A percentile compares a stretch with the other conserved stretches of the same genome.
These are phyloP conservation scores for Eumaeus atala DNA, from an alignment of 1,140 invertebrate species.

Conservation along the genomic window DNA sequence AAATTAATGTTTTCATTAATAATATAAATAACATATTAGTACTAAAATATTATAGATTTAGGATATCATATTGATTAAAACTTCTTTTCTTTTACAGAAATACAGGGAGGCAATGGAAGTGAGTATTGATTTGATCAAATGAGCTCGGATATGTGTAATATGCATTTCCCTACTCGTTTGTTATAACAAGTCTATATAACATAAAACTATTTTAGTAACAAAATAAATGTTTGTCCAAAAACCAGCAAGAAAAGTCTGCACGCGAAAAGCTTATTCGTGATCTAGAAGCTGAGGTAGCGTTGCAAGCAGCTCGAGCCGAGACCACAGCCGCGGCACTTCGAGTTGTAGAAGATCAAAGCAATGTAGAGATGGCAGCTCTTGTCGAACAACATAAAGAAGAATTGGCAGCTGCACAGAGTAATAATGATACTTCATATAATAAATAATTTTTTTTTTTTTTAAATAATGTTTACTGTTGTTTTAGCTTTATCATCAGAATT, in stretches of 20 bases:
- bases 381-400: slow-evolving; percentile 64
- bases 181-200: no score
- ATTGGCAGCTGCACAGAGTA: slow-evolving; percentile 60
- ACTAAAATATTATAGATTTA: no score
- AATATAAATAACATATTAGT: no score
- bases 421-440: neutral
- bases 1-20: no score
- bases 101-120: no score
- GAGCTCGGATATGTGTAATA: no score
- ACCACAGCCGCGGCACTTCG: slow-evolving; percentile 64
- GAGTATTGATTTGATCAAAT: no score
- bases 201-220: no score
- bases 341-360: slow-evolving; percentile 53
- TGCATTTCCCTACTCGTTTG: neutral
- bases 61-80: no score
- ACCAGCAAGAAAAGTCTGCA: slow-evolving; percentile 48
- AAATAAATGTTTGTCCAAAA: neutral
- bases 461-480: slow-evolving; percentile 28
- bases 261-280: slow-evolving; percentile 56
- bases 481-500: slow-evolving; percentile 66
- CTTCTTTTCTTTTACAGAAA: no score
- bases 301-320: slow-evolving; percentile 65
- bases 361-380: slow-evolving; percentile 44
- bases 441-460: neutral
- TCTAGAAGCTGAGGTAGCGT: slow-evolving; percentile 64